Evolutionary conservation across 2,797 vertebrate genomes (phyloP).

Genomic region (Platalea minor): DNA sequence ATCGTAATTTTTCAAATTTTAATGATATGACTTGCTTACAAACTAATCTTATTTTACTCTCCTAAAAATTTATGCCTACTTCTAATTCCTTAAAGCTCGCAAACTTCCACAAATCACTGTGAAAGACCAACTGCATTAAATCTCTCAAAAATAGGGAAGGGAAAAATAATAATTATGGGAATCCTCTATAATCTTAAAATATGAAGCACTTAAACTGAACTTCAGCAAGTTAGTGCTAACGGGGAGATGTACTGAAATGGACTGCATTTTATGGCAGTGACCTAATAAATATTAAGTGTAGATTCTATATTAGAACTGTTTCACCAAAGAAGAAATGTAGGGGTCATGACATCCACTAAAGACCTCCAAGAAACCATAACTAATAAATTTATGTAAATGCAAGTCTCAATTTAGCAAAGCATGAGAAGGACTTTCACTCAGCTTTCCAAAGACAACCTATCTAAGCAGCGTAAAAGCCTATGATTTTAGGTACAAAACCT

Average conservation of each 20-base stretch:
- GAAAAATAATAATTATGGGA: not conserved
- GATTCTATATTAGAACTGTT: not conserved
- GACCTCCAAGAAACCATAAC: not conserved
- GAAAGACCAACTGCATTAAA: not conserved
- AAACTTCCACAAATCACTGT: not conserved
- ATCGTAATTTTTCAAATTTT: not conserved
- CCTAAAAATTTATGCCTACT: not conserved
- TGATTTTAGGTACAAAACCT: not conserved
- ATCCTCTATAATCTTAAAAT: not conserved
- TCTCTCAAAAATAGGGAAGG: not conserved
- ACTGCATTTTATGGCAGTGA: not conserved
- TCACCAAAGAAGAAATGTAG: not conserved
- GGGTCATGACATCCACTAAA: not conserved
- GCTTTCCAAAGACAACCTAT: not conserved
- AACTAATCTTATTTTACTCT: not conserved
- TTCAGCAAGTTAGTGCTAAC: not conserved
- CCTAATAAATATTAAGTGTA: not conserved
- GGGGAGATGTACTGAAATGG: not conserved
- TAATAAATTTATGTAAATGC: not conserved
- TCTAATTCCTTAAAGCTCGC: not conserved
- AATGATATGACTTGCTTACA: not conserved
- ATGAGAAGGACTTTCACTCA: not conserved
- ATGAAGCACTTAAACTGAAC: not conserved
- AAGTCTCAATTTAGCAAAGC: not conserved
- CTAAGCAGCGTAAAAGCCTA: rapidly evolving